These are phyloP conservation scores for Caenorhabditis uteleia DNA, from an alignment of 2,888 invertebrate genomes.

Conservation along the genomic window DNA sequence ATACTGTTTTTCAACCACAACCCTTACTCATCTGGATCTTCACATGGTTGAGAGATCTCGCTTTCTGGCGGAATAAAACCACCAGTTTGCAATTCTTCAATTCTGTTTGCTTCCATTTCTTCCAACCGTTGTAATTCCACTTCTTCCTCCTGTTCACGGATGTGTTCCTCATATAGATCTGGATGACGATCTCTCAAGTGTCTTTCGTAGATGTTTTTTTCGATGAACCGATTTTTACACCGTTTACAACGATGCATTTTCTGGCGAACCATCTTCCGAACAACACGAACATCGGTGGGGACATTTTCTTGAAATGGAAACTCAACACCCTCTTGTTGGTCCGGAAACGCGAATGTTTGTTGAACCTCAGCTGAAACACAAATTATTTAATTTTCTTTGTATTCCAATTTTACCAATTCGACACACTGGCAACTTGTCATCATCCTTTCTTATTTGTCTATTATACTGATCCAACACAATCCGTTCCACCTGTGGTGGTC, in stretches of 20 bases:
- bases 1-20: not conserved
- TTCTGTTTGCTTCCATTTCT: constrained; percentile 63
- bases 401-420: constrained; percentile 3
- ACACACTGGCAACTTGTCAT: constrained; percentile 6
- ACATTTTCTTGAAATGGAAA: constrained; percentile 4
- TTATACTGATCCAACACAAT: constrained; percentile 14
- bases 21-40: constrained; percentile 14
- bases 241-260: constrained; percentile 67
- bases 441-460: not conserved
- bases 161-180: constrained; percentile 57
- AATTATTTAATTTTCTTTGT: not conserved
- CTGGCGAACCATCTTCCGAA: constrained; percentile 26
- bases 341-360: constrained; percentile 2
- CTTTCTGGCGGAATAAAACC: constrained; percentile 68
- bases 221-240: constrained; percentile 67
- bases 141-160: constrained; percentile 53
- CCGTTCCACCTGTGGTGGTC: not conserved
- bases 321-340: constrained; percentile 17
- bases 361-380: constrained; percentile 21
- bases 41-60: constrained; percentile 48
- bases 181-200: constrained; percentile 67
- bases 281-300: constrained; percentile 21
- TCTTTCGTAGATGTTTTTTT: constrained; percentile 64
- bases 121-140: constrained; percentile 38
- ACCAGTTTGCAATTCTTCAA: constrained; percentile 65